Evolutionary conservation across 2,113 vertebrate genomes (phyloP), one percentile per base, ranked within the genome.

Genomic region (Natator depressus): DNA sequence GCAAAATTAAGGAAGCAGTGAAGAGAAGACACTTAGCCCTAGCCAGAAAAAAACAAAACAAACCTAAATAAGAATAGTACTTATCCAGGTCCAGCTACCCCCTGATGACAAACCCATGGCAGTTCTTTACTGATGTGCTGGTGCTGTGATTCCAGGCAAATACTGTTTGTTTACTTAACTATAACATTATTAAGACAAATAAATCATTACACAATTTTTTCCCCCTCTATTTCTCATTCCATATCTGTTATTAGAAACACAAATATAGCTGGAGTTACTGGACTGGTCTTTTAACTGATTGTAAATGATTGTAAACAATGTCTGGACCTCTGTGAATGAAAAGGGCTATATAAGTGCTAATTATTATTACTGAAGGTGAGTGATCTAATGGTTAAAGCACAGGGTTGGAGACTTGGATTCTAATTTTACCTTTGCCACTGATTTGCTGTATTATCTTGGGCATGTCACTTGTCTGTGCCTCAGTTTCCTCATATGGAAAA

Each of bases 161-260:
- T 35, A 19, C 69, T 87, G 27, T 75, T 54, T 88, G 47, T 69
- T 96, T 59, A 83, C 24, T 57, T 84, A 12, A 92, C 92, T 93
- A 84, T 91, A 85, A 81, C 55, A 38, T 47, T 80, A 86, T 92
- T 91, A 82, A 20, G 84, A 89, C 88, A 93, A 88, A 84, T 92
- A 92, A 91, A 80, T 89, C 50, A 49, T 53, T 69, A 87, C 2
- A 0, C 53, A 80, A 57, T 82, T 25, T 25, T 88, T 86, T 90
- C 78, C 57, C 50, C 51, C 51, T 42, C 54, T 88, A 49, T 91
- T 89, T 89, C 7, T 94, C 91, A 35, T 47, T 47, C 5, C 46
- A n/a, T 53, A 25, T 91, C 78, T 80, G 9, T 35, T 53, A 29
- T 87, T 95, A 81, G 22, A 87, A 80, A 55, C 22, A 29, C 22